These are phyloP conservation scores for Drosophila truncata DNA, from an alignment of 1,140 invertebrate species.

Conservation along the genomic window DNA sequence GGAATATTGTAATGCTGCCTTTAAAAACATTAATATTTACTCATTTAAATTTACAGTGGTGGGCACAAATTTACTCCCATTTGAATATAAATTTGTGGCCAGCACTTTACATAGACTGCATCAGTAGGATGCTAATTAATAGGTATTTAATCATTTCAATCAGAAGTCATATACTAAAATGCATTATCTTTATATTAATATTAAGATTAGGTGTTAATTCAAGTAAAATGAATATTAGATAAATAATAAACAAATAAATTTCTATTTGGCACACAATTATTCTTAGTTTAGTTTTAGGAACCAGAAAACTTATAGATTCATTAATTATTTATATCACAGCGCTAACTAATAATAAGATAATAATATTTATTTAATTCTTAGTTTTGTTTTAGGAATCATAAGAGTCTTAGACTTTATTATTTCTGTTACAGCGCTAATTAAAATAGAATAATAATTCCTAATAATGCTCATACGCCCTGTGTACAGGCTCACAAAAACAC, in stretches of 20 bases:
- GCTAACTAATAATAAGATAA: background rate
- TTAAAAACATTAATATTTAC: background rate
- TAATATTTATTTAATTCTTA: background rate
- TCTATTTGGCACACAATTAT: background rate
- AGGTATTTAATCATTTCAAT: background rate
- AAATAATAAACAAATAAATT: background rate
- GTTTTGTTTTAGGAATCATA: background rate
- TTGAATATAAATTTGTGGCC: background rate
- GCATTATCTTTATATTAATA: background rate
- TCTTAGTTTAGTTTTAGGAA: background rate
- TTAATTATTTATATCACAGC: background rate
- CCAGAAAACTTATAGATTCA: background rate
- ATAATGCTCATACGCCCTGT: background rate
- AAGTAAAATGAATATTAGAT: background rate
- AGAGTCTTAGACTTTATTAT: background rate
- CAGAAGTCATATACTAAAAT: background rate
- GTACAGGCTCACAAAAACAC: background rate
- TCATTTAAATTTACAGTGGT: background rate
- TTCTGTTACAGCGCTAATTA: background rate
- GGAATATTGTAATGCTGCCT: background rate
- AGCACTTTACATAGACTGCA: background rate
- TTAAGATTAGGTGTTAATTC: too few relatives aligned
- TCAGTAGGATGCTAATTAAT: constrained; percentile 24
- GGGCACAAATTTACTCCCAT: background rate
- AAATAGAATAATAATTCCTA: background rate